These are phyloP conservation scores for Rhizoglyphus robini DNA, from an alignment of 1,140 invertebrate genomes.

Conservation along the genomic window DNA sequence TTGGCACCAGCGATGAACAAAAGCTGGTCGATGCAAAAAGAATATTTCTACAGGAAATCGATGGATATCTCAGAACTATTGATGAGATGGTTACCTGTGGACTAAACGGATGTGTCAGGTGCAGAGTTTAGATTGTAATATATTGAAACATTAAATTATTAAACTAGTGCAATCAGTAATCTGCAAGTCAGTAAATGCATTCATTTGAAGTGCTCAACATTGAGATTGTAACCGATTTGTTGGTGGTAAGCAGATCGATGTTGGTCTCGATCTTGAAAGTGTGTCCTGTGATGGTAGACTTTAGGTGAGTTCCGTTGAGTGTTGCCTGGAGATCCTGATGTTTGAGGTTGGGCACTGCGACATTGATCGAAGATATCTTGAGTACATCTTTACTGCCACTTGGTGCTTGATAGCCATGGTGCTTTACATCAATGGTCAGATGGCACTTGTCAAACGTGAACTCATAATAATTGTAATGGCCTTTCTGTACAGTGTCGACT, in stretches of 20 bases:
- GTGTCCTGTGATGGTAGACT: too few species aligned
- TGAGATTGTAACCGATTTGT: too few species aligned
- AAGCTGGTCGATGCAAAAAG: slow-evolving; percentile 4
- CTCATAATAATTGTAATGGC: slow-evolving; percentile 14
- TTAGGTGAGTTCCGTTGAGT: too few species aligned
- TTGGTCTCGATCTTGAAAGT: too few species aligned
- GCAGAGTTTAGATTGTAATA: background rate
- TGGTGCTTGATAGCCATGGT: background rate
- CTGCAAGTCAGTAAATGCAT: too few species aligned
- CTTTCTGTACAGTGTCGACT: slow-evolving; percentile 23
- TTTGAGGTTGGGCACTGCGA: background rate
- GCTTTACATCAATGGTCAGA: background rate
- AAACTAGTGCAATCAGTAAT: too few species aligned
- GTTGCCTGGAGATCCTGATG: too few species aligned
- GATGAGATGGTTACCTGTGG: background rate
- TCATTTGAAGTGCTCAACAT: too few species aligned
- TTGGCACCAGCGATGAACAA: background rate
- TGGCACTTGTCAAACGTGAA: background rate
- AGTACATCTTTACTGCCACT: background rate
- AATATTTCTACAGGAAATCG: slow-evolving; percentile 12
- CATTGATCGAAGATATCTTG: background rate
- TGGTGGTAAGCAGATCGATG: too few species aligned
- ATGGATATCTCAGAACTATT: background rate
- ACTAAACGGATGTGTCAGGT: background rate
- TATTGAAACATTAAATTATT: background rate